A percentile compares a stretch with the other conserved stretches of the same genome.
Conservation (phyloP, 1,140 invertebrate species). For the Lordiphosa stackelbergi region DNA sequence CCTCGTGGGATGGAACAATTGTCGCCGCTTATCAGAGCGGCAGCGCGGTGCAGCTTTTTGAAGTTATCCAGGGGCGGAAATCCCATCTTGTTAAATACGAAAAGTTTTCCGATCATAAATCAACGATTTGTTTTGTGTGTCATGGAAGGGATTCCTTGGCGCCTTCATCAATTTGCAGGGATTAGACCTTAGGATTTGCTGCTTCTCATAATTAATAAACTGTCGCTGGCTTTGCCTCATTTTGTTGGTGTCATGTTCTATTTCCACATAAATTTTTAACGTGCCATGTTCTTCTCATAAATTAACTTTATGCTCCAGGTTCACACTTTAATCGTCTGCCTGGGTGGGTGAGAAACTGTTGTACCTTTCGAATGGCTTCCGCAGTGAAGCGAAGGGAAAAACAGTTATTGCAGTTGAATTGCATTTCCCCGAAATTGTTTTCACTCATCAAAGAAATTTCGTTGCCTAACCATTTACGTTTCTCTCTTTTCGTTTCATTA, state of each 20-base stretch:
- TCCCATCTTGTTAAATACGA: conserved; percentile 22
- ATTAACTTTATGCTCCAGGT: conserved; percentile 50
- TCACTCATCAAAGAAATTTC: conserved; percentile 38
- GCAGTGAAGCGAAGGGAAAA: conserved; percentile 37
- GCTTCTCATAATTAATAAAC: conserved; percentile 65
- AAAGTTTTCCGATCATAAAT: conserved; percentile 45
- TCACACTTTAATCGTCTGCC: conserved; percentile 21
- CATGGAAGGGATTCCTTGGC: conserved; percentile 31
- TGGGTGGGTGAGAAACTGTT: conserved; percentile 69
- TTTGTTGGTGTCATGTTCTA: conserved; percentile 43
- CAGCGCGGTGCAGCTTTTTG: conserved; percentile 41
- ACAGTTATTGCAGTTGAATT: conserved; percentile 27
- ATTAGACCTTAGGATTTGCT: conserved; percentile 38
- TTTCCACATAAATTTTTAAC: conserved; percentile 58
- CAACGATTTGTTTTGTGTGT: conserved; percentile 41
- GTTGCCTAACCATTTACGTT: conserved; percentile 57
- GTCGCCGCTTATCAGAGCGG: conserved; percentile 43
- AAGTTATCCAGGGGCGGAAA: conserved; percentile 47
- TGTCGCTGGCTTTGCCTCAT: conserved; percentile 11
- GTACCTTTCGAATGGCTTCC: conserved; percentile 57
- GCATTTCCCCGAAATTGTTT: conserved; percentile 51
- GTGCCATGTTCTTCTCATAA: conserved; percentile 61
- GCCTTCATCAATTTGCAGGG: conserved; percentile 55
- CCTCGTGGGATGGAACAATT: conserved; percentile 59
- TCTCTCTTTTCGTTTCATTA: conserved; percentile 71